Conservation (phyloP, 1,140 invertebrate genomes). For the Drosophila burlai region DNA sequence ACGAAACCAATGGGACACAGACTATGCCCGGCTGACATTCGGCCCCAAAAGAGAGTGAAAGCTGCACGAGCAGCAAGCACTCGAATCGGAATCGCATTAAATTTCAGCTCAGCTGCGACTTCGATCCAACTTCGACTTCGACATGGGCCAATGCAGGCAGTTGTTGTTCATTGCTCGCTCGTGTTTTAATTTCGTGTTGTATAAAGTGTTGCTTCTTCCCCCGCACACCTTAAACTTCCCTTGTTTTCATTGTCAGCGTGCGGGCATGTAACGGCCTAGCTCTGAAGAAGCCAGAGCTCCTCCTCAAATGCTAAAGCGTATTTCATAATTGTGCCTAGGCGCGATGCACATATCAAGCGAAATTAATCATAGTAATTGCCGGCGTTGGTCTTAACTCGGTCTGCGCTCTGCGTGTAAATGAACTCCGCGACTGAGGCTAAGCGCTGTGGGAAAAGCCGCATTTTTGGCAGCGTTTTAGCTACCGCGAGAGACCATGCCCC, state of each 20-base stretch:
- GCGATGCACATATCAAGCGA: slow-evolving; percentile 54
- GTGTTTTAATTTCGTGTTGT: slow-evolving; percentile 84
- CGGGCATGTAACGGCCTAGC: slow-evolving; percentile 71
- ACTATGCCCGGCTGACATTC: slow-evolving; percentile 61
- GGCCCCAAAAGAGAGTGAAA: slow-evolving; percentile 80
- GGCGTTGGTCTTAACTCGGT: slow-evolving; percentile 22
- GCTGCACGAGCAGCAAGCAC: slow-evolving; percentile 63
- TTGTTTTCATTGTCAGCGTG: slow-evolving; percentile 78
- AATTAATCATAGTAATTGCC: slow-evolving; percentile 77
- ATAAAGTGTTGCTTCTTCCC: slow-evolving; percentile 54
- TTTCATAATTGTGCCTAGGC: slow-evolving; percentile 73
- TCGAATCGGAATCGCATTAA: slow-evolving; percentile 59
- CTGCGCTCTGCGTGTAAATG: slow-evolving; percentile 78
- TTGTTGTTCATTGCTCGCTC: slow-evolving; percentile 70
- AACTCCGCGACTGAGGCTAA: slow-evolving; percentile 52
- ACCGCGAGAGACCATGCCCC: neutral
- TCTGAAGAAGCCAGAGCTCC: slow-evolving; percentile 13
- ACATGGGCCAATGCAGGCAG: slow-evolving; percentile 71
- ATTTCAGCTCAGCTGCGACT: slow-evolving; percentile 78
- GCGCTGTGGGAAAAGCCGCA: slow-evolving; percentile 70
- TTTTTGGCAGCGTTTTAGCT: slow-evolving; percentile 63
- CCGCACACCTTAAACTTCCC: neutral
- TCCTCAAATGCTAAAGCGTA: slow-evolving; percentile 73
- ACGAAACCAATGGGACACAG: slow-evolving; percentile 42
- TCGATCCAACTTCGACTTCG: slow-evolving; percentile 58